Evolutionary conservation across 1,140 invertebrate species (phyloP).

Genomic region (Diplogasteroides magnus): DNA sequence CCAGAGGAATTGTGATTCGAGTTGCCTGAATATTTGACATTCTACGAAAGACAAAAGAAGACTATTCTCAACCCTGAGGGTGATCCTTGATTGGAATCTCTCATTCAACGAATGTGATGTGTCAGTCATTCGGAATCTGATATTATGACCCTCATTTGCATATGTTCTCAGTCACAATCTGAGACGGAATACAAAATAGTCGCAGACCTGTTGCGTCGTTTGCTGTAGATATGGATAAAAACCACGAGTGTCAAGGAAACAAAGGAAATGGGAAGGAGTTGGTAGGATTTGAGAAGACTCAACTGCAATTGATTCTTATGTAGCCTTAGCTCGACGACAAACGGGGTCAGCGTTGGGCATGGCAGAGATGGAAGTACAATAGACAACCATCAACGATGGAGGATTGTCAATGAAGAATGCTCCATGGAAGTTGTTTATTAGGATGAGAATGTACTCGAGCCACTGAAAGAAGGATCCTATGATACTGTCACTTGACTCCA

Average conservation of each 20-base stretch:
- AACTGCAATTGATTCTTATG: too few species aligned
- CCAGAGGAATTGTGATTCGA: not conserved
- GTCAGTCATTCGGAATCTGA: not conserved
- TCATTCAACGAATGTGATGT: not conserved
- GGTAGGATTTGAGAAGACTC: not conserved
- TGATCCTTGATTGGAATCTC: not conserved
- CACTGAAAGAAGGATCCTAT: too few species aligned
- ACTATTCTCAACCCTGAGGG: not conserved
- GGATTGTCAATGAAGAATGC: too few species aligned
- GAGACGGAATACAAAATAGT: not conserved
- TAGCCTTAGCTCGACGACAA: too few species aligned
- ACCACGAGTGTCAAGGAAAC: not conserved
- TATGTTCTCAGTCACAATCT: not conserved
- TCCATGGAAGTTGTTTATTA: too few species aligned
- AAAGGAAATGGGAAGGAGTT: not conserved
- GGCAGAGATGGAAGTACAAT: too few species aligned
- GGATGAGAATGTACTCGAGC: too few species aligned
- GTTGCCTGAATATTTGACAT: not conserved
- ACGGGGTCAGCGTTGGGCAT: too few species aligned
- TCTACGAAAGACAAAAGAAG: not conserved
- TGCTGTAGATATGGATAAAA: not conserved
- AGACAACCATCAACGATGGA: too few species aligned
- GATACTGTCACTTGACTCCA: too few species aligned
- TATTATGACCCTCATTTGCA: not conserved
- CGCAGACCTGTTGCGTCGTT: too few species aligned